Conservation (phyloP, 2,113 vertebrate species). For the Oreochromis niloticus region DNA sequence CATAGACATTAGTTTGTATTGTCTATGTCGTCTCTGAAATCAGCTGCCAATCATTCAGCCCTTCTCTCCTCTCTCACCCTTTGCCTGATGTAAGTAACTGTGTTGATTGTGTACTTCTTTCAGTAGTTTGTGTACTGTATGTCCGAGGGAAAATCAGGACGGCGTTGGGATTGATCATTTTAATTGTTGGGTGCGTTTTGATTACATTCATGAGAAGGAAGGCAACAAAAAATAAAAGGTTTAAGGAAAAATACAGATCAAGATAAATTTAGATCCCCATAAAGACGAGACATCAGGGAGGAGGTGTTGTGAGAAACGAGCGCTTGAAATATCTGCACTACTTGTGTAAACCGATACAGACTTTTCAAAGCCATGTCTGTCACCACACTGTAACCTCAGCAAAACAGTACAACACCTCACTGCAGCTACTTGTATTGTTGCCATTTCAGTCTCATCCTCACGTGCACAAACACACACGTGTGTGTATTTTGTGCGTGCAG, state of each 20-base stretch:
- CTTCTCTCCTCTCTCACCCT: constrained; percentile 30
- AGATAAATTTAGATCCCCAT: constrained; percentile 44
- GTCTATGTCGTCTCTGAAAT: constrained; percentile 60
- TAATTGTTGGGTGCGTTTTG: constrained; percentile 51
- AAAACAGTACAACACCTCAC: constrained; percentile 34
- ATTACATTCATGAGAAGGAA: constrained; percentile 33
- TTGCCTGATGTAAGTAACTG: constrained; percentile 70
- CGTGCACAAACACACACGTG: not conserved
- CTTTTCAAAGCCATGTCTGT: constrained; percentile 40
- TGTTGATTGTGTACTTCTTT: constrained; percentile 71
- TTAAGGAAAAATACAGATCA: not conserved
- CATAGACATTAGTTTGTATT: constrained; percentile 62
- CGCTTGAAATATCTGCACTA: constrained; percentile 33
- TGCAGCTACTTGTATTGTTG: constrained; percentile 33
- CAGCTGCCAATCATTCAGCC: constrained; percentile 56
- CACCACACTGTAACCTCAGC: constrained; percentile 44
- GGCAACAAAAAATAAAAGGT: not conserved
- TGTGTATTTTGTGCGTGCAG: not conserved
- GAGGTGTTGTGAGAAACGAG: constrained; percentile 31
- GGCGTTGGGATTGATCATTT: constrained; percentile 36
- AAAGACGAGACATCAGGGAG: constrained; percentile 19
- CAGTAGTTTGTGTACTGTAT: constrained; percentile 69
- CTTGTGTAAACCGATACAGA: constrained; percentile 12
- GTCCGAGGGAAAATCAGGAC: constrained; percentile 45
- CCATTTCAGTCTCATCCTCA: constrained; percentile 5